These are phyloP conservation scores for Coptodon rendalli DNA, from an alignment of 2,113 vertebrate genomes.

Conservation along the genomic window DNA sequence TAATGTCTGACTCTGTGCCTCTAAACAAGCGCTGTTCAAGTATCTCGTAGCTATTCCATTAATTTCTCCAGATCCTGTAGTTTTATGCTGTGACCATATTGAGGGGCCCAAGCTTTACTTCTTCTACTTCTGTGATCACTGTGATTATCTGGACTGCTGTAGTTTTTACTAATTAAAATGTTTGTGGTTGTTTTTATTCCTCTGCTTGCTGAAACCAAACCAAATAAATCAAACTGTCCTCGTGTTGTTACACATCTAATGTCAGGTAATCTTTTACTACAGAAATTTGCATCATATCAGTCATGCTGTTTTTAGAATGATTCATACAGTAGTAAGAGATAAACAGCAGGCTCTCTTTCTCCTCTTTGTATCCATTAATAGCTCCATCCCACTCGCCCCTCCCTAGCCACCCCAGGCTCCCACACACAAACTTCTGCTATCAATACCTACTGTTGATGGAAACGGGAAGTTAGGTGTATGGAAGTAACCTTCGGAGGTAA, in stretches of 20 bases:
- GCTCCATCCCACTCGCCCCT: neutral
- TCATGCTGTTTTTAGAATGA: neutral
- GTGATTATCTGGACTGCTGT: neutral
- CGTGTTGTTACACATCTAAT: neutral
- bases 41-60: neutral
- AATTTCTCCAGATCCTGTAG: neutral
- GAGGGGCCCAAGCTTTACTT: neutral
- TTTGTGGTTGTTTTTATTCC: neutral
- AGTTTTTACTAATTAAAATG: neutral
- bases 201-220: neutral
- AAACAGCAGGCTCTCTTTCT: neutral
- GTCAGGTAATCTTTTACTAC: neutral
- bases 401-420: neutral
- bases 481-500: constrained; percentile 26
- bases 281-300: constrained; percentile 20
- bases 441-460: constrained; percentile 42
- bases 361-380: neutral
- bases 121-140: neutral
- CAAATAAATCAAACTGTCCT: neutral
- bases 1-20: neutral
- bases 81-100: neutral
- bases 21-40: neutral
- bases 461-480: constrained; percentile 62
- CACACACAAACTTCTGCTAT: constrained; percentile 32
- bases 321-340: neutral